Evolutionary conservation across 2,113 vertebrate species (phyloP).

Genomic region (Scomber colias): DNA sequence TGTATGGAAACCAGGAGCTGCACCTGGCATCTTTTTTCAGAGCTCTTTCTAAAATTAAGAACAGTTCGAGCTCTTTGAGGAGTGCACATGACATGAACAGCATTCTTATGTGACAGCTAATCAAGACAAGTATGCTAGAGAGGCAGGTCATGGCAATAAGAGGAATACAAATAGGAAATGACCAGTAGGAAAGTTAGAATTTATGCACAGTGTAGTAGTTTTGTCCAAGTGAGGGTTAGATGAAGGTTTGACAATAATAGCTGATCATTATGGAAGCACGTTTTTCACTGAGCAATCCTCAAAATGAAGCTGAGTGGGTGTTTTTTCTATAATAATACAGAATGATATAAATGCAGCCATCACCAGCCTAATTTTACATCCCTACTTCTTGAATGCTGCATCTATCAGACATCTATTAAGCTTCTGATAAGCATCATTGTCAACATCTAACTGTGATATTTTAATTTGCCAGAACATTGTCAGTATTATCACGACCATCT

Average conservation of each 20-base stretch:
- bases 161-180: background rate
- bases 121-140: background rate
- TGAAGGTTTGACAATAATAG: background rate
- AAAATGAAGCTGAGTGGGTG: slow-evolving; percentile 10
- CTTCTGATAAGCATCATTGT: slow-evolving; percentile 13
- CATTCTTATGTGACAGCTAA: slow-evolving; percentile 11
- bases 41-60: slow-evolving; percentile 15
- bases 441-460: background rate
- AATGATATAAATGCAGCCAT: background rate
- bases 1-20: slow-evolving; percentile 1
- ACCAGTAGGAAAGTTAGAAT: background rate
- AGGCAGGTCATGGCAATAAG: slow-evolving; percentile 8
- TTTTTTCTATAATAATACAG: slow-evolving; percentile 4
- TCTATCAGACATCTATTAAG: slow-evolving; percentile 9
- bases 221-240: slow-evolving; percentile 22
- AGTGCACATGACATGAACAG: background rate
- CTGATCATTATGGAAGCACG: slow-evolving; percentile 32
- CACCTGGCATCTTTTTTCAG: slow-evolving; percentile 6
- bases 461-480: slow-evolving; percentile 26
- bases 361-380: slow-evolving; percentile 13
- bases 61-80: background rate
- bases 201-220: background rate
- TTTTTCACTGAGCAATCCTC: background rate
- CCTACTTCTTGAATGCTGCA: slow-evolving; percentile 24
- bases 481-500: background rate